These are phyloP conservation scores for Hylia prasina DNA, from an alignment of 2,113 vertebrate species.

Conservation along the genomic window DNA sequence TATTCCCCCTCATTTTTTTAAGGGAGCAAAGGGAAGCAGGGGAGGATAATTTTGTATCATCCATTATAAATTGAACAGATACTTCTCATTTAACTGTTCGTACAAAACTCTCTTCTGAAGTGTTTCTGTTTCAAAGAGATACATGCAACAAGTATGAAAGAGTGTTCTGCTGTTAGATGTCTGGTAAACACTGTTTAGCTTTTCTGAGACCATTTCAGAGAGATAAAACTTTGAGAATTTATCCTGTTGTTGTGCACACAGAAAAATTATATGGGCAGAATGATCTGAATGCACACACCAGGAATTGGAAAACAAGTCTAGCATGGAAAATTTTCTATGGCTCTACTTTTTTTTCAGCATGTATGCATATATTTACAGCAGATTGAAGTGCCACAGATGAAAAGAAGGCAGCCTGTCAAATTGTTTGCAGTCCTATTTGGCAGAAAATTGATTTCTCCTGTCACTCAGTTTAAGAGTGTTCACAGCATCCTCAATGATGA, in stretches of 20 bases:
- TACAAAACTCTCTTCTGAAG: neutral
- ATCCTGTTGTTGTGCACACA: neutral
- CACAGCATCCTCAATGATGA: neutral
- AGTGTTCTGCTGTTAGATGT: neutral
- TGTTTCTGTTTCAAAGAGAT: neutral
- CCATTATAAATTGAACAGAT: neutral
- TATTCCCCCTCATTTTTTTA: neutral
- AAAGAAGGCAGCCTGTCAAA: neutral
- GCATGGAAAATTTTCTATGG: neutral
- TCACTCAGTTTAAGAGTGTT: neutral
- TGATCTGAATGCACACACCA: neutral
- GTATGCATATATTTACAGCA: neutral
- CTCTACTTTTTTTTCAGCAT: neutral
- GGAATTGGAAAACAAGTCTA: neutral
- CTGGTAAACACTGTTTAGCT: neutral
- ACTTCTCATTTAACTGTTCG: neutral
- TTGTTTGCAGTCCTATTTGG: neutral
- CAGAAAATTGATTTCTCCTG: conserved; percentile 2
- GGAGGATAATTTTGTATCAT: neutral
- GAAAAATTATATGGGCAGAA: neutral
- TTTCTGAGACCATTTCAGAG: neutral
- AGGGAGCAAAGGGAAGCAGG: accelerated
- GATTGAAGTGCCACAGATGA: neutral
- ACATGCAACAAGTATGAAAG: neutral
- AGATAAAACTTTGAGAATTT: neutral